phyloP scores from a whole-genome alignment of 2,888 invertebrate genomes.

The Leptopilina myrica region DNA sequence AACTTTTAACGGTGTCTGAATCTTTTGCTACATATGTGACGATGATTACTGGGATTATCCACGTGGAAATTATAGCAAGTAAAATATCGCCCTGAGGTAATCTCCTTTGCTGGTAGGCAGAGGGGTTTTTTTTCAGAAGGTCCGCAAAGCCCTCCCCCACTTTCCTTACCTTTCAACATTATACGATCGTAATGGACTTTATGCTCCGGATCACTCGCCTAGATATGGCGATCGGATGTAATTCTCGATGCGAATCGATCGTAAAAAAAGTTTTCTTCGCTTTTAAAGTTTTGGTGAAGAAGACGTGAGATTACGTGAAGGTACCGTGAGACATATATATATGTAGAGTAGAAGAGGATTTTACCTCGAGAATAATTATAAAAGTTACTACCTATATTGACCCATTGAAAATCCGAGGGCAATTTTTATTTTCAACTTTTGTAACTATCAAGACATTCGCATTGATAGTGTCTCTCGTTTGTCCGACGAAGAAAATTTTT shows the following conservation, averaged over 20 bases:
- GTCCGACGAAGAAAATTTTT: neutral
- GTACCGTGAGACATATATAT: neutral
- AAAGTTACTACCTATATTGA: slow-evolving; percentile 10
- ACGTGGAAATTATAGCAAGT: slow-evolving; percentile 61
- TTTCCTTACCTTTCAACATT: slow-evolving; percentile 41
- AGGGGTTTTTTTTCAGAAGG: slow-evolving; percentile 41
- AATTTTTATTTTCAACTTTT: slow-evolving; percentile 12
- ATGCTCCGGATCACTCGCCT: slow-evolving; percentile 34
- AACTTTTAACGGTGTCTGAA: slow-evolving; percentile 30
- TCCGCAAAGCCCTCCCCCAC: slow-evolving; percentile 45
- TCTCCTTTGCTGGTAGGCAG: slow-evolving; percentile 45
- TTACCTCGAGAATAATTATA: slow-evolving; percentile 27
- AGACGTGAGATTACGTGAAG: neutral
- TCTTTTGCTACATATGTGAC: slow-evolving; percentile 51
- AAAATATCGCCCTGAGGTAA: slow-evolving; percentile 52
- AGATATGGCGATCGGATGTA: slow-evolving; percentile 36
- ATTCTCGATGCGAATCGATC: slow-evolving; percentile 26
- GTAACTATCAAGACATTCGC: slow-evolving; percentile 9
- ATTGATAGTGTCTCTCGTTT: slow-evolving; percentile 21
- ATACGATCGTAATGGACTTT: slow-evolving; percentile 52
- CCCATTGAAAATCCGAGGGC: neutral
- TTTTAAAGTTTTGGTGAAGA: neutral
- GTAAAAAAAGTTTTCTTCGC: slow-evolving; percentile 30
- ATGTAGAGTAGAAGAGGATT: neutral
- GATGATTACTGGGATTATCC: slow-evolving; percentile 65